Evolutionary conservation across 1,140 invertebrate genomes (phyloP).

Genomic region (Eriocheir sinensis): DNA sequence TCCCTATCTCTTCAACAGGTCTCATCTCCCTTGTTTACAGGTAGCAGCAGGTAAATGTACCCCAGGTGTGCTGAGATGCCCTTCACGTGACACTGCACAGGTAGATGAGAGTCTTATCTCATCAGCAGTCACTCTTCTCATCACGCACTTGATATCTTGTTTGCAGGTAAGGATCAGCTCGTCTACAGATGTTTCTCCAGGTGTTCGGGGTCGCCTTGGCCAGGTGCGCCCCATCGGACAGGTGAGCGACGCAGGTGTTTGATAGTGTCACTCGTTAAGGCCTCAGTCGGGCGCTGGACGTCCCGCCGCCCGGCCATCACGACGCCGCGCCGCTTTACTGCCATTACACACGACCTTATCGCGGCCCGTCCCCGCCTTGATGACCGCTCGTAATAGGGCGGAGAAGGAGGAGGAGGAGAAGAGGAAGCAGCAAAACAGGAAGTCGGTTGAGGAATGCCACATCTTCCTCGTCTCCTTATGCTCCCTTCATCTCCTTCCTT

Average conservation of each 20-base stretch:
- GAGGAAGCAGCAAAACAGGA: not conserved
- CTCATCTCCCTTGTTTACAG: not conserved
- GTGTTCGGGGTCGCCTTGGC: not conserved
- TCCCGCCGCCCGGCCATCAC: not conserved
- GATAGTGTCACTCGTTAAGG: conserved; percentile 5
- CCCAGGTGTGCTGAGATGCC: too few relatives aligned
- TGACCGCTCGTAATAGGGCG: not conserved
- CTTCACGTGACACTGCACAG: not conserved
- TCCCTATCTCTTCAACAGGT: not conserved
- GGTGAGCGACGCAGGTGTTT: not conserved
- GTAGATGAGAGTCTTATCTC: too few relatives aligned
- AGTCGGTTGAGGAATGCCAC: not conserved
- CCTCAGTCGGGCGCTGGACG: not conserved
- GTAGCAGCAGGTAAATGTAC: too few relatives aligned
- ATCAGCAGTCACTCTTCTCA: not conserved
- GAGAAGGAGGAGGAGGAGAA: not conserved
- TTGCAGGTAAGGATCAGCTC: not conserved
- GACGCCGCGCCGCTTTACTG: not conserved
- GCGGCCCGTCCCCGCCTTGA: not conserved
- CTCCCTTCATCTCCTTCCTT: not conserved
- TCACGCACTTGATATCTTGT: not conserved
- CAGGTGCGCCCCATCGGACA: not conserved
- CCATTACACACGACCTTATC: conserved; percentile 11
- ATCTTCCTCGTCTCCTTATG: too few relatives aligned
- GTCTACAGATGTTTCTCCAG: not conserved